phyloP scores from a whole-genome alignment of 1,140 invertebrate genomes.

The Wiebesia pumilae region DNA sequence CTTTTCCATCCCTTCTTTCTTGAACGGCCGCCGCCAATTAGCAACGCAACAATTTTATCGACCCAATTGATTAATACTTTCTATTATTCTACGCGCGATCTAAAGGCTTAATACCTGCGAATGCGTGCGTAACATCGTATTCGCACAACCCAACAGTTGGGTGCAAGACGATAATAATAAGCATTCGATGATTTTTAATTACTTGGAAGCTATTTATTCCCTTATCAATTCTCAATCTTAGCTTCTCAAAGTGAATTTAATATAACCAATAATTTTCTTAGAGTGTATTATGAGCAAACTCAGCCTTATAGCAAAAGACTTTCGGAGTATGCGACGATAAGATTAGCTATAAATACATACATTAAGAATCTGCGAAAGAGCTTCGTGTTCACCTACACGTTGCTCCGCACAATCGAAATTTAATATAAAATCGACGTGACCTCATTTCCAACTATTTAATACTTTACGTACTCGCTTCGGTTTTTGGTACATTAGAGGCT shows the following conservation, averaged over 20 bases:
- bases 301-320: neutral
- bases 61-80: neutral
- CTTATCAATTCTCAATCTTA: neutral
- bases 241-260: neutral
- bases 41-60: neutral
- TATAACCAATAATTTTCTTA: neutral
- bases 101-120: neutral
- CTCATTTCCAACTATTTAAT: neutral
- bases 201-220: neutral
- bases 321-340: neutral
- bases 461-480: neutral
- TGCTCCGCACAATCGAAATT: neutral
- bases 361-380: constrained; percentile 7
- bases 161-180: neutral
- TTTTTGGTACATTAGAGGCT: neutral
- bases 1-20: neutral
- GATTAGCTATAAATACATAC: constrained; percentile 20
- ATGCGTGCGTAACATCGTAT: neutral
- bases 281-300: neutral
- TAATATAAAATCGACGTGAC: constrained; percentile 13
- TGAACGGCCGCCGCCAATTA: neutral
- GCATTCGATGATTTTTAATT: neutral
- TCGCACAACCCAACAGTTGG: neutral
- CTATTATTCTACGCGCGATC: neutral
- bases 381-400: constrained; percentile 11